Evolutionary conservation across 2,113 vertebrate species (phyloP), one percentile per base, ranked within the genome.

Genomic region (Tretioscincus oriximinensis): DNA sequence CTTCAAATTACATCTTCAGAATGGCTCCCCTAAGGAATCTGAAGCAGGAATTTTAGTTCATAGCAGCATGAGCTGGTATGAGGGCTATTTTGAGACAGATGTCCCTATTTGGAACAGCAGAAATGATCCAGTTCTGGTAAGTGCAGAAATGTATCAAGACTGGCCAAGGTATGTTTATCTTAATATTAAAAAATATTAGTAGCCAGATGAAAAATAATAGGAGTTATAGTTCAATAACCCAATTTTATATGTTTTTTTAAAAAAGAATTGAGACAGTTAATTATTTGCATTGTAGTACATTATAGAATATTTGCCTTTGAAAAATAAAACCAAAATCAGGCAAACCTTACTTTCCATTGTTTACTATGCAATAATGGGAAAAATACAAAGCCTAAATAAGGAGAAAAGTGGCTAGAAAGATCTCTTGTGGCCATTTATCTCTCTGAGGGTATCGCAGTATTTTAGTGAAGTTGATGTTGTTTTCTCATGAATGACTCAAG

Each of bases 371-470:
- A 80, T 0, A 1, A 47, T 22, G 87, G 45, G 64, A 67, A 41
- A 26, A 70, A 9, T 58, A 6, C 31, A 31, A 2, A 75, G 1
- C 60, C 80, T 71, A 78, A 22, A 78, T 86, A 88, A 83, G 4
- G 77, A 49, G 61, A 81, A 84, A 82, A 76, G 2, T 21, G 31
- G 29, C 7, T 73, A 47, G 2, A 2, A 14, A 28, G 14, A 20
- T 2, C 76, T 79, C 61, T 67, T 14, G 21, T 78, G 24, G 60
- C 9, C 61, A 18, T 1, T 1, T 8, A 5, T 45, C 66, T 47
- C 12, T 26, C 2, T 1, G 12, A 0, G 7, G 75, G 11, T 76
- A 49, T 63, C 83, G 81, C 35, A 77, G 20, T 54, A 47, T 5
- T 35, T 78, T 29, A 35, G 0, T 41, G 35, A 5, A 75, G 63